Evolutionary conservation across 2,113 vertebrate species (phyloP).

Genomic region (Oncorhynchus masou): DNA sequence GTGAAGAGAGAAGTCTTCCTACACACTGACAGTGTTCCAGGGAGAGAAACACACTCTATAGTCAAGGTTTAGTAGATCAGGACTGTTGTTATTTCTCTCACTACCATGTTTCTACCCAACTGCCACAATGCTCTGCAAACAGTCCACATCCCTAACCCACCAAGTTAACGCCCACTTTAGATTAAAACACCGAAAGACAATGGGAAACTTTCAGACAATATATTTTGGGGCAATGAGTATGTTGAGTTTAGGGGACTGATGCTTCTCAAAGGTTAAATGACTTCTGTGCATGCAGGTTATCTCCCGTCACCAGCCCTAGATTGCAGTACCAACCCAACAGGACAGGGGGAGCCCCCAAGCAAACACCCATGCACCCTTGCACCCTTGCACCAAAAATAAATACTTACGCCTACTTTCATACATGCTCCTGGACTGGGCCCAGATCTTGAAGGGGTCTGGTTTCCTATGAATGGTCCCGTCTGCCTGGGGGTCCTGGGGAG

Average conservation of each 20-base stretch:
- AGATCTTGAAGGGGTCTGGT: constrained; percentile 99
- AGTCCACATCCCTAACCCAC: not conserved
- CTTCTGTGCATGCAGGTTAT: constrained; percentile 37
- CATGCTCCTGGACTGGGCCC: constrained; percentile 99
- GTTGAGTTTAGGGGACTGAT: not conserved
- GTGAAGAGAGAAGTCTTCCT: no score
- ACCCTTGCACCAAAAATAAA: constrained; percentile 68
- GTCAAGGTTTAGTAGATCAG: no score
- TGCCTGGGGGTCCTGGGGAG: constrained; percentile 76
- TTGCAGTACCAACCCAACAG: constrained; percentile 18
- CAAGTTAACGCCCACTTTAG: no score
- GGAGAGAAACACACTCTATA: no score
- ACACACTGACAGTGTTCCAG: not conserved
- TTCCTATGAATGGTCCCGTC: constrained; percentile 91
- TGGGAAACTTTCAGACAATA: no score
- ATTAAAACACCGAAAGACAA: no score
- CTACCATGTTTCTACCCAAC: no score
- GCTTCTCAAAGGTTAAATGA: constrained; percentile 13
- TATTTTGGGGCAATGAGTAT: not conserved
- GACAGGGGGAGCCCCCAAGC: constrained; percentile 27
- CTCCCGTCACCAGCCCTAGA: not conserved
- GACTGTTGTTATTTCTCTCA: no score
- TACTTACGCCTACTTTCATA: constrained; percentile 99
- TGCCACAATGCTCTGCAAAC: not conserved
- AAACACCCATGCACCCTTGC: constrained; percentile 56